These are phyloP conservation scores for Diadophis punctatus DNA, from an alignment of 2,113 vertebrate species.

Conservation along the genomic window DNA sequence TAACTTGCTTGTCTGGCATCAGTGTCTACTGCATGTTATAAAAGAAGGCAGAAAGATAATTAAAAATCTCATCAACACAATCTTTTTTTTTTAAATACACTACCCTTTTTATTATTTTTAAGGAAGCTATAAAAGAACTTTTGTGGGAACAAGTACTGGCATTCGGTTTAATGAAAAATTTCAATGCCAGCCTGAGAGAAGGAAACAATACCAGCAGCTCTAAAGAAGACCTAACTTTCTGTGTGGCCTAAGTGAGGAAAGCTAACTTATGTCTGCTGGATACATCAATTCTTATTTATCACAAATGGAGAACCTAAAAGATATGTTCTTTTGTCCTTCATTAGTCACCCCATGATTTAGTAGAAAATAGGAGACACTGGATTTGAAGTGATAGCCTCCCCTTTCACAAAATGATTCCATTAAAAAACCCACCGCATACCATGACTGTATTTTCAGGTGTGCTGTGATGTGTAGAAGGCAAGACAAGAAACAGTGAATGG, in stretches of 20 bases:
- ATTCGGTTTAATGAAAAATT: background rate
- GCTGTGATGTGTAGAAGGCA: background rate
- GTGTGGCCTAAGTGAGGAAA: background rate
- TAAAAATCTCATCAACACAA: background rate
- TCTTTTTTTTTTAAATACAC: background rate
- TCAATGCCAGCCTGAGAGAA: background rate
- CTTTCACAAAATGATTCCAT: background rate
- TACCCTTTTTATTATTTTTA: background rate
- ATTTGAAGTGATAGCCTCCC: background rate
- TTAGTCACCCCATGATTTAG: background rate
- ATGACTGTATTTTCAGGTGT: background rate
- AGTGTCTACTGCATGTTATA: background rate
- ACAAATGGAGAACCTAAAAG: background rate
- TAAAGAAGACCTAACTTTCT: background rate
- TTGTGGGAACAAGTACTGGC: background rate
- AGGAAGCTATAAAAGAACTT: background rate
- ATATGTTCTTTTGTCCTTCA: background rate
- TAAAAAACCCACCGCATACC: background rate
- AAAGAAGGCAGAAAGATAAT: background rate
- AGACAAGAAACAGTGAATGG: background rate
- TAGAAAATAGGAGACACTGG: background rate
- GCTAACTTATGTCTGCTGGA: background rate
- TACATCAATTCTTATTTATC: background rate
- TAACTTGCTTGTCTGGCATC: background rate
- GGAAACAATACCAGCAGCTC: background rate